Percentiles rank a stretch among this genome's conserved stretches.
Evolutionary conservation across 2,888 invertebrate species (phyloP).

Genomic region (Drosophila atroscutellata): DNA sequence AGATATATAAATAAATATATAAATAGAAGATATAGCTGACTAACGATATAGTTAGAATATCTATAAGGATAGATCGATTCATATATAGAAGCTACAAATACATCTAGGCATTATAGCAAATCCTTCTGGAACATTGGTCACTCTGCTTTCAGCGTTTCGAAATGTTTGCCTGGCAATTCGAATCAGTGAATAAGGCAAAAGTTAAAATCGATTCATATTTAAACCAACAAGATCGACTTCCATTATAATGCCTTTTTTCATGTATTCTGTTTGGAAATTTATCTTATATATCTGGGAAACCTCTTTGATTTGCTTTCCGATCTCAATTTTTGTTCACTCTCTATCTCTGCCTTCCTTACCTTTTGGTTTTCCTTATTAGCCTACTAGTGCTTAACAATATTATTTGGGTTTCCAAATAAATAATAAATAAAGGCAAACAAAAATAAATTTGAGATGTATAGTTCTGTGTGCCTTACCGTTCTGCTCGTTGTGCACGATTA

Average conservation of each 20-base stretch:
- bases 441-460: neutral
- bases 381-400: neutral
- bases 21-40: neutral
- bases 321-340: neutral
- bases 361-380: neutral
- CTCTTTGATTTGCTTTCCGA: neutral
- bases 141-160: no score
- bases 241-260: neutral
- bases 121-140: no score
- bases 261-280: neutral
- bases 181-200: neutral
- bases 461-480: fast-evolving
- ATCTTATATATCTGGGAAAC: neutral
- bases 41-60: no score
- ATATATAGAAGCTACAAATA: no score
- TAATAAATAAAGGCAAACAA: no score
- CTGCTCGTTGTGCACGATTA: neutral
- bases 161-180: neutral
- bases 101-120: no score
- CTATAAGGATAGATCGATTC: no score
- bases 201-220: neutral
- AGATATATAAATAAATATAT: neutral
- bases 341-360: neutral
- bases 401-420: neutral
- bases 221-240: no score